Conservation (phyloP, 2,888 invertebrate genomes). For the Caenorhabditis virilis region DNA sequence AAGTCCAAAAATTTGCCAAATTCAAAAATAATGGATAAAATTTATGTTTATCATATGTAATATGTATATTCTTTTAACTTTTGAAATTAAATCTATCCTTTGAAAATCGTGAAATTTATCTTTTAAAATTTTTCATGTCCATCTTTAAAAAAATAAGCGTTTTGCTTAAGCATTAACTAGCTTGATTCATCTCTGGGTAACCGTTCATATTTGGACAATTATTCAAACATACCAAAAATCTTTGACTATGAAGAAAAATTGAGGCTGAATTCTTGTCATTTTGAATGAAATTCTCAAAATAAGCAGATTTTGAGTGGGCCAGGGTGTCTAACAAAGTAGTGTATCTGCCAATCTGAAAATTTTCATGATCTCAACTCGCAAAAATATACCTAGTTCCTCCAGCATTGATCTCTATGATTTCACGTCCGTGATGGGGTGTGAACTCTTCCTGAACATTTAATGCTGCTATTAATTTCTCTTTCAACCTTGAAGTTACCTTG, state of each 20-base stretch:
- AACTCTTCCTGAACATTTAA: constrained; percentile 35
- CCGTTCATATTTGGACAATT: too few species aligned
- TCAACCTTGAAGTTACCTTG: too few species aligned
- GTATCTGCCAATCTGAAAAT: constrained; percentile 21
- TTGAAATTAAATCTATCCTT: too few species aligned
- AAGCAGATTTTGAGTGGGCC: constrained; percentile 34
- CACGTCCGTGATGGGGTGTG: constrained; percentile 38
- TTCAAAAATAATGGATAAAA: too few species aligned
- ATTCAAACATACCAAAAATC: constrained; percentile 33
- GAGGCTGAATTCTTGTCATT: constrained; percentile 40
- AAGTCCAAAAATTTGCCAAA: too few species aligned
- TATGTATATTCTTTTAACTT: too few species aligned
- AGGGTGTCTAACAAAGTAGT: constrained; percentile 46
- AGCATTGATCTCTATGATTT: constrained; percentile 46
- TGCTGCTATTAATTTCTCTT: too few species aligned
- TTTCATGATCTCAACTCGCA: neutral
- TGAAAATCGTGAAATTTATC: neutral
- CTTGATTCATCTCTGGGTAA: too few species aligned
- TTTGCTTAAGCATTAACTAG: too few species aligned
- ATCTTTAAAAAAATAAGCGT: too few species aligned
- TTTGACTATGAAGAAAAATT: constrained; percentile 32
- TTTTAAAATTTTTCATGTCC: neutral
- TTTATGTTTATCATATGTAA: too few species aligned
- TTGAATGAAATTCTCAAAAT: constrained; percentile 39
- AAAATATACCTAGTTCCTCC: constrained; percentile 37